phyloP scores from a whole-genome alignment of 2,113 vertebrate species.

The Mellivora capensis region DNA sequence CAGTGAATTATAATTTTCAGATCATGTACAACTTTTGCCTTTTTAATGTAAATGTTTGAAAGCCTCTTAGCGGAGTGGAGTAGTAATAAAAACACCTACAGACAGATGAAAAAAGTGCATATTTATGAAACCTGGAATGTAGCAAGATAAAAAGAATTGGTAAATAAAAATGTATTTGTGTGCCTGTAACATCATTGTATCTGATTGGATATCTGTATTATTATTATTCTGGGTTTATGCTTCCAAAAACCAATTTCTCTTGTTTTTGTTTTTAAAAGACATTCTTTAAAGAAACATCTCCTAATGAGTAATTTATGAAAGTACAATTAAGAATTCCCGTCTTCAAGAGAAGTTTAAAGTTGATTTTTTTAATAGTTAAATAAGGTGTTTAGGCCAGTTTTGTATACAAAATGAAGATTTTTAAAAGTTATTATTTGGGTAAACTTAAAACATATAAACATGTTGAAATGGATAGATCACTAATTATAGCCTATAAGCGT shows the following conservation, averaged over 20 bases:
- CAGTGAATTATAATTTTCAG: neutral
- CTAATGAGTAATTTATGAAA: constrained; percentile 37
- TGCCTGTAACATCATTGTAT: neutral
- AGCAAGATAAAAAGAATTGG: neutral
- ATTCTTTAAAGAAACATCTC: neutral
- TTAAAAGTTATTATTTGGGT: neutral
- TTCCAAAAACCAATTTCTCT: neutral
- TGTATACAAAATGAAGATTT: neutral
- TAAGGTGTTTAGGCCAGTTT: neutral
- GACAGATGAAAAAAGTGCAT: neutral
- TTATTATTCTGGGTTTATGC: neutral
- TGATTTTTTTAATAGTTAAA: neutral
- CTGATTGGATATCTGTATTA: neutral
- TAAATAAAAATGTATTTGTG: neutral
- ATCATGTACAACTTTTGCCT: neutral
- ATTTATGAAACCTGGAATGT: neutral
- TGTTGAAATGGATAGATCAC: neutral
- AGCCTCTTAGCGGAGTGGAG: neutral
- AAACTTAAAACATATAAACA: neutral
- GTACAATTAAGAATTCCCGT: neutral
- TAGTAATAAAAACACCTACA: neutral
- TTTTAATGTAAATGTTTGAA: neutral
- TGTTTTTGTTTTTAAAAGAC: neutral
- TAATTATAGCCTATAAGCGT: neutral
- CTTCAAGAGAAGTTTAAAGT: neutral